Percentiles rank a stretch among this genome's conserved stretches.
Evolutionary conservation across 2,888 invertebrate genomes (phyloP).

Genomic region (Andricus quercusramuli): DNA sequence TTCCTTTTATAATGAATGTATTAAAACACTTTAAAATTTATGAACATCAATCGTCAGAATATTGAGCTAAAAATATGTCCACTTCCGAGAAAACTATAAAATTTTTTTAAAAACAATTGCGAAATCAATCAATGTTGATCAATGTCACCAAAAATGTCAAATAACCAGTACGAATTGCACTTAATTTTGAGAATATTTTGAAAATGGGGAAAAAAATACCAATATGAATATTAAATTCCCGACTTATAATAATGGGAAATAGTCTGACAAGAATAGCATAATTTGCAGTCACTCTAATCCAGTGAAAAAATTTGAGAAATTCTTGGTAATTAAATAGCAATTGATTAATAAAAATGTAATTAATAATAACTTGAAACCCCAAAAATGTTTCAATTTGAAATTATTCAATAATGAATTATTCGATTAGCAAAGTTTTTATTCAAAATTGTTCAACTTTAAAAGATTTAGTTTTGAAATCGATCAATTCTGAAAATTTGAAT

Average conservation of each 20-base stretch:
- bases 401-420: no score
- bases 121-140: background rate
- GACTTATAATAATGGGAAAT: background rate
- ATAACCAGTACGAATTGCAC: background rate
- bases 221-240: background rate
- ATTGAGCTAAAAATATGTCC: background rate
- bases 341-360: background rate
- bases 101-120: background rate
- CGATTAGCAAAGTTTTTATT: no score
- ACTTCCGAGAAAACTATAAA: background rate
- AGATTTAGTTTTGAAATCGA: no score
- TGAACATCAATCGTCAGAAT: background rate
- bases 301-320: background rate
- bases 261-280: background rate
- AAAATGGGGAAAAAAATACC: background rate
- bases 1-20: conserved; percentile 17
- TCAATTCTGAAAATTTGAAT: no score
- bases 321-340: background rate
- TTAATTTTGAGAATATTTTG: background rate
- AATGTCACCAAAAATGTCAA: background rate
- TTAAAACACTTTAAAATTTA: background rate
- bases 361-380: background rate
- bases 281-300: background rate
- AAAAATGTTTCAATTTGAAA: background rate
- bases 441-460: no score